Base-by-base conservation (phyloP, 2,797 vertebrate genomes). In the Carapus acus region DNA sequence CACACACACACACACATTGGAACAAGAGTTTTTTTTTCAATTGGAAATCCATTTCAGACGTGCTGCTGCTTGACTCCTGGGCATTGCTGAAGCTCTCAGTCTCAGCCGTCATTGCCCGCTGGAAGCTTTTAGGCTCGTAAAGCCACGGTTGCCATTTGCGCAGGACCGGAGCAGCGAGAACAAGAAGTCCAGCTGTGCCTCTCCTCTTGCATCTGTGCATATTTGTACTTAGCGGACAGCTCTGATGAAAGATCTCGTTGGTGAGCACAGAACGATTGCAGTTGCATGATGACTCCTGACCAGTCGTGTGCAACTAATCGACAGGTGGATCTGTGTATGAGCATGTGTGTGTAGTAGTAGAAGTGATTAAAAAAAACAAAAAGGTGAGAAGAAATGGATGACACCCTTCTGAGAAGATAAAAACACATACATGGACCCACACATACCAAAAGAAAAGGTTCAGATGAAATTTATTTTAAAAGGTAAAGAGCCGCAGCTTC, bases 21-120 rank as follows among this genome's bases (percentile, higher is more conserved):
- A 85, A 84, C 78, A 49, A 73, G 71, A 76, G 74, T 65, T 82
- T 82, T 79, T 33, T 79, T 62, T 62, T 46, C 34, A 19, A 78
- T 67, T 78, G 24, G 39, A 83, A 80, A 78, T 78, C 79, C 80
- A 81, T 86, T 84, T 84, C 68, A 72, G 62, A 73, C 73, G 70
- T 44, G 38, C 38, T 54, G 48, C 37, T 8, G 59, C 62, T 51
- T 8, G 63, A 76, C 73, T 77, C 78, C 39, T 46, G 63, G 70
- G 76, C 38, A 33, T 43, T 59, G 56, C 69, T 7, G 33, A 16
- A 55, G 74, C 77, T 73, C 73, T 82, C 68, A 66, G 55, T 52
- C 36, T 49, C 54, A 66, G 54, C 18, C 22, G 61, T 55, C n/a
- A n/a, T n/a, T 45, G 59, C 58, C 57, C 3, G 4, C 54, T 62